phyloP scores from a whole-genome alignment of 2,113 vertebrate genomes.

The Clarias batrachus region DNA sequence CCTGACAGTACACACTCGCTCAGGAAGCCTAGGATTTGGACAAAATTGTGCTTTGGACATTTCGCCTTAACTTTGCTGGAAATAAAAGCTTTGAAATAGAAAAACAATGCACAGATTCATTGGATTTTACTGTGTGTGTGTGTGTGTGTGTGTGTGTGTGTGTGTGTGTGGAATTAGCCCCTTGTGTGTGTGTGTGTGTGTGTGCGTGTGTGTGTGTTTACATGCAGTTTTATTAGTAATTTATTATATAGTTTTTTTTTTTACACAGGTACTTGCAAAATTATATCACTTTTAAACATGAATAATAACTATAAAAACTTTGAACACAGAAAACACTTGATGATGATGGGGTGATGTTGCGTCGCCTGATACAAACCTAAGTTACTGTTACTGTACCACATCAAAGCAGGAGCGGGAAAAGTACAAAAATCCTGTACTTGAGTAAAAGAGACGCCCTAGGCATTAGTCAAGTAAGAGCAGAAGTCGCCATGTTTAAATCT shows the following conservation, averaged over 20 bases:
- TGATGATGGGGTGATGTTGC: neutral
- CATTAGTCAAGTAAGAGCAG: too few species aligned
- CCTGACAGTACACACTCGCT: conserved; percentile 53
- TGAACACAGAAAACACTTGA: neutral
- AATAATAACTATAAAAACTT: neutral
- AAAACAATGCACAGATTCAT: neutral
- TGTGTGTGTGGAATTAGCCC: too few species aligned
- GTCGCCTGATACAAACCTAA: neutral
- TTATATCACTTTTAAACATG: neutral
- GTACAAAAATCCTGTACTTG: too few species aligned
- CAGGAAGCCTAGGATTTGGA: conserved; percentile 60
- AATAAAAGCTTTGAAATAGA: neutral
- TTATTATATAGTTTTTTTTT: neutral
- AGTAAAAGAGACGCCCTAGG: too few species aligned
- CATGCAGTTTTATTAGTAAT: neutral
- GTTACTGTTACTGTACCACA: neutral
- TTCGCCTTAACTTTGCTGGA: neutral
- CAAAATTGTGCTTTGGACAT: neutral
- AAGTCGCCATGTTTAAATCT: too few species aligned
- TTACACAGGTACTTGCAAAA: neutral
- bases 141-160: too few species aligned
- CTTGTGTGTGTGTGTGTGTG: neutral
- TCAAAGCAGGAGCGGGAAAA: neutral
- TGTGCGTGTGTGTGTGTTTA: neutral
- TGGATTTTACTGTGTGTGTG: neutral